Evolutionary conservation across 2,113 vertebrate genomes (phyloP).

Genomic region (Notarius quadriscutis): DNA sequence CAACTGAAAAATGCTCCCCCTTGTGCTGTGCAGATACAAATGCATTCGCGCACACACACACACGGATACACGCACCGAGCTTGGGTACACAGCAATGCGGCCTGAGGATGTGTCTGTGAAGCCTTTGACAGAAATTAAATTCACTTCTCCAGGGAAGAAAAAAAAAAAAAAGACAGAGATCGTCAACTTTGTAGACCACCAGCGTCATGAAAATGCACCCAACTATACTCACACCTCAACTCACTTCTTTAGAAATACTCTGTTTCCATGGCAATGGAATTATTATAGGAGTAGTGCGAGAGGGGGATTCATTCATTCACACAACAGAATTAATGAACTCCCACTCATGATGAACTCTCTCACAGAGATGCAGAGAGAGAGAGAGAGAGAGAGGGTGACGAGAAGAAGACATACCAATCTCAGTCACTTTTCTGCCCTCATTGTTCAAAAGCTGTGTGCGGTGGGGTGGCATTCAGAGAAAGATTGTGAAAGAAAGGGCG

Average conservation of each 20-base stretch:
- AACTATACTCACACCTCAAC: conserved; percentile 50
- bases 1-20: conserved; percentile 35
- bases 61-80: background rate
- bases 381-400: conserved; percentile 15
- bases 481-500: conserved; percentile 71
- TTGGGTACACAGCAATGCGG: background rate
- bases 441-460: conserved; percentile 39
- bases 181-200: background rate
- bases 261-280: conserved; percentile 82
- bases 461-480: conserved; percentile 67
- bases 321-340: conserved; percentile 87
- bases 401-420: conserved; percentile 14
- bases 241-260: conserved; percentile 82
- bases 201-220: conserved; percentile 8
- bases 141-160: background rate
- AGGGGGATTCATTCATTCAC: conserved; percentile 83
- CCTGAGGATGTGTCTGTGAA: conserved; percentile 13
- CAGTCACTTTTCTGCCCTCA: conserved; percentile 18
- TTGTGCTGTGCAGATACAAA: conserved; percentile 29
- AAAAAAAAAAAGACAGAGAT: background rate
- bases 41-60: background rate
- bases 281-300: conserved; percentile 83
- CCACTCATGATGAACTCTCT: conserved; percentile 76
- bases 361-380: conserved; percentile 55
- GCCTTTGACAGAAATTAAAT: conserved; percentile 11